phyloP scores from a whole-genome alignment of 2,888 invertebrate genomes.

The Charanyca ferruginea region DNA sequence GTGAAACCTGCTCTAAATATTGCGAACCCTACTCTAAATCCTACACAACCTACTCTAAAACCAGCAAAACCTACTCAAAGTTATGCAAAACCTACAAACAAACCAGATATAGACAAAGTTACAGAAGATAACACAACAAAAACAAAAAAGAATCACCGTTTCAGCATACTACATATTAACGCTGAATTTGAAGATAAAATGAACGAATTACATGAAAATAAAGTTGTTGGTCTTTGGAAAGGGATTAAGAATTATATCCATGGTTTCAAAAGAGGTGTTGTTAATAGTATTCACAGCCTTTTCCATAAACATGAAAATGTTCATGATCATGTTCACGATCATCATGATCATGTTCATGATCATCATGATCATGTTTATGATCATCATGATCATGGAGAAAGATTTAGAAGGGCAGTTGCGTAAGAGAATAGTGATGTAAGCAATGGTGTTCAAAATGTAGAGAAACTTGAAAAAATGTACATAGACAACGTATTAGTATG shows the following conservation, averaged over 20 bases:
- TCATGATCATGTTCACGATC: neutral
- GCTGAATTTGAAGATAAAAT: slow-evolving; percentile 68
- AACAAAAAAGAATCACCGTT: slow-evolving; percentile 46
- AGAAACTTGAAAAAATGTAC: slow-evolving; percentile 6
- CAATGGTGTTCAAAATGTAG: neutral
- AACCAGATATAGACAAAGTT: slow-evolving; percentile 26
- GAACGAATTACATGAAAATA: slow-evolving; percentile 31
- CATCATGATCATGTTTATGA: too few relatives aligned
- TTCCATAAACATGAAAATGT: slow-evolving; percentile 63
- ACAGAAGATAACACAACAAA: slow-evolving; percentile 35
- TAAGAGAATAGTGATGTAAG: neutral
- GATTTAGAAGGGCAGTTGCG: too few relatives aligned
- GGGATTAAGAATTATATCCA: slow-evolving; percentile 71
- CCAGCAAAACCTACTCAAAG: slow-evolving; percentile 35
- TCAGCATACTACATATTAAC: slow-evolving; percentile 71
- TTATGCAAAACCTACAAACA: slow-evolving; percentile 47
- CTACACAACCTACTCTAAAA: slow-evolving; percentile 34
- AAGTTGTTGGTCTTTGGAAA: slow-evolving; percentile 58
- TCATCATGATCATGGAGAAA: too few relatives aligned
- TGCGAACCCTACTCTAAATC: slow-evolving; percentile 42
- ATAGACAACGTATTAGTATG: neutral
- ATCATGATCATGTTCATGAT: too few relatives aligned
- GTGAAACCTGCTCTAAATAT: neutral
- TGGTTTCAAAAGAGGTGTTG: slow-evolving; percentile 69
- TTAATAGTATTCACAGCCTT: slow-evolving; percentile 70